phyloP scores from a whole-genome alignment of 2,797 vertebrate species.

The Acrocephalus scirpaceus region DNA sequence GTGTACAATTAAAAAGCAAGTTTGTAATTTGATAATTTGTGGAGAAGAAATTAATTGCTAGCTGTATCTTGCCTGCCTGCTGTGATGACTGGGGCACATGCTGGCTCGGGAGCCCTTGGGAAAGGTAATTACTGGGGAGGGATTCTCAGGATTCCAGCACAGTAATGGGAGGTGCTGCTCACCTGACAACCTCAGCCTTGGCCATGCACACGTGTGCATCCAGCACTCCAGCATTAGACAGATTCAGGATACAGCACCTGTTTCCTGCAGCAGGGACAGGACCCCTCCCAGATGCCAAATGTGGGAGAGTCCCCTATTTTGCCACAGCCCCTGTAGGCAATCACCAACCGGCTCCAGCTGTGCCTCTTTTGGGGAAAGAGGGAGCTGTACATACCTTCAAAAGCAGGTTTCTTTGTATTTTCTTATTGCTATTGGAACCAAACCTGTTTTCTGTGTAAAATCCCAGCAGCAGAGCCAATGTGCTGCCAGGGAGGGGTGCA shows the following conservation, averaged over 20 bases:
- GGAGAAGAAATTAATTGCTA: conserved; percentile 24
- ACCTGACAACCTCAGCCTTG: neutral
- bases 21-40: conserved; percentile 8
- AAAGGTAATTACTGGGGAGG: neutral
- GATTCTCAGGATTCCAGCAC: neutral
- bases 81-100: neutral
- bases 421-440: neutral
- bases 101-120: neutral
- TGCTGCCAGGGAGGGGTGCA: neutral
- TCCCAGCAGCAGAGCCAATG: neutral
- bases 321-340: neutral
- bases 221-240: neutral
- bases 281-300: neutral
- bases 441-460: neutral
- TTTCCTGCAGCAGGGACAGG: neutral
- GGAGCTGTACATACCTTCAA: neutral
- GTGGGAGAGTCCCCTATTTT: fast-evolving
- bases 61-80: neutral
- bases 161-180: neutral
- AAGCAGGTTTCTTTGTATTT: neutral
- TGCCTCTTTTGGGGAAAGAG: neutral
- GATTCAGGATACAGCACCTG: fast-evolving
- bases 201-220: fast-evolving
- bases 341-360: neutral
- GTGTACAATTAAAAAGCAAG: neutral